Base-by-base conservation (phyloP, 2,888 invertebrate genomes). In the Octodonta nipae region DNA sequence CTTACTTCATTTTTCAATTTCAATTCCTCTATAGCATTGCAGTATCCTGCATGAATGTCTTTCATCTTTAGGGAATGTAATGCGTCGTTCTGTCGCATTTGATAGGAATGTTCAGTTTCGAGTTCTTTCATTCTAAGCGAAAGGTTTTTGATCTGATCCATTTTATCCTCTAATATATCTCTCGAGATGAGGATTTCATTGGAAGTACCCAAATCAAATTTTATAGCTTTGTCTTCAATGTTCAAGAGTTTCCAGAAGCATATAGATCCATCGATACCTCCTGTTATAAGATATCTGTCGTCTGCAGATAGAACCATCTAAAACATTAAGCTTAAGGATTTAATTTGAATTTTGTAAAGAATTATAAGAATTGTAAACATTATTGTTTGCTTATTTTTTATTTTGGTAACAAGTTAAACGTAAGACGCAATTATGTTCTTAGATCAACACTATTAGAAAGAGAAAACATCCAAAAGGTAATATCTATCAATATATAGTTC, bases 21-120 rank as follows among this genome's bases (percentile, higher is more conserved):
- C 2, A 91, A 64, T 37, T 83, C 80, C 48, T 83, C 80, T 44
- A 91, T 79, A 11, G 84, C 83, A 34, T 76, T 73, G 38, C 78
- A 78, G 52, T 88, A 91, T 17, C 78, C 79, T 39, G 76, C 75
- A 47, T 88, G 88, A 2, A 89, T 71, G 44, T 86, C 84, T 42
- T 78, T 76, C 43, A 88, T 63, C 54, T 81, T 82, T 42, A 86
- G 79, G 5, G 79, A 76, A 54, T 87, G 80, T 10, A 77, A 66
- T 30, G 82, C 77, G 51, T 87, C 78, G 22, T 73, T 77, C 61
- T 88, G 79, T 14, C 83, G 70, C 46, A 85, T 67, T 56, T 88
- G 85, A 54, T 89, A 91, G 1, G 80, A 75, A 51, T 86, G 85
- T 56, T 92, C 91, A 8, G 83, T 81, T 53, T 86, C 81, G 45